phyloP scores from a whole-genome alignment of 2,888 invertebrate genomes.

The Cecidostiba fungosa region DNA sequence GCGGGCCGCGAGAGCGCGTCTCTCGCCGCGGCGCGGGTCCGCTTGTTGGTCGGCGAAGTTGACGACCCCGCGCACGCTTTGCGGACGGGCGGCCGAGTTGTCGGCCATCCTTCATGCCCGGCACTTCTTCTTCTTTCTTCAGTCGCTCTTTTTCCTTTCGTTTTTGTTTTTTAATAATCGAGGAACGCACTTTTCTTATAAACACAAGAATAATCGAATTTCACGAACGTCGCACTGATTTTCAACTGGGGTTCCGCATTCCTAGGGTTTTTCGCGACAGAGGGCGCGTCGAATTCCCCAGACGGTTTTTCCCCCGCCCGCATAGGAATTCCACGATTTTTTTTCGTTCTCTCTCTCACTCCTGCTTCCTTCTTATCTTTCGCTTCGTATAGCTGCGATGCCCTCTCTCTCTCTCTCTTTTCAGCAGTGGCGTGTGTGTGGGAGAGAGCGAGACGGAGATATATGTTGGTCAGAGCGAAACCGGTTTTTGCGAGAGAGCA shows the following conservation, averaged over 20 bases:
- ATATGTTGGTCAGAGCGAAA: conserved; percentile 64
- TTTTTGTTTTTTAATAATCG: not conserved
- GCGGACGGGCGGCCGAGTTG: conserved; percentile 74
- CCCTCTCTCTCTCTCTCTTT: not conserved
- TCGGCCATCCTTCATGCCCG: conserved; percentile 80
- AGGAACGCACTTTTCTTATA: conserved; percentile 4
- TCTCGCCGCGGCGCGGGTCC: conserved; percentile 75
- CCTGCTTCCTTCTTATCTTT: conserved; percentile 13
- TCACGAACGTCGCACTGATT: conserved; percentile 4
- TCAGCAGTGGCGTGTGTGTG: not conserved
- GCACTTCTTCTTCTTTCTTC: not conserved
- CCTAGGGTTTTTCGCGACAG: conserved; percentile 12
- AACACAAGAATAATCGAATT: not conserved
- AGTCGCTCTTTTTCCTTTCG: not conserved
- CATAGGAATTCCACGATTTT: conserved; percentile 35
- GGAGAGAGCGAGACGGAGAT: not conserved
- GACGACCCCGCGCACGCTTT: conserved; percentile 75
- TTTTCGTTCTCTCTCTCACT: not conserved
- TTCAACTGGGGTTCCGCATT: not conserved
- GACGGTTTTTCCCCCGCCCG: conserved; percentile 39
- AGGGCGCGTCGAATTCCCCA: conserved; percentile 41
- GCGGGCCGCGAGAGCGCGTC: conserved; percentile 78
- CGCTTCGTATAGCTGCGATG: not conserved
- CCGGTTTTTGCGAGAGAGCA: conserved; percentile 73
- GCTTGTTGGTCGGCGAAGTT: conserved; percentile 75